These are phyloP conservation scores for Neodiprion lecontei DNA, from an alignment of 1,140 invertebrate genomes.

Conservation along the genomic window DNA sequence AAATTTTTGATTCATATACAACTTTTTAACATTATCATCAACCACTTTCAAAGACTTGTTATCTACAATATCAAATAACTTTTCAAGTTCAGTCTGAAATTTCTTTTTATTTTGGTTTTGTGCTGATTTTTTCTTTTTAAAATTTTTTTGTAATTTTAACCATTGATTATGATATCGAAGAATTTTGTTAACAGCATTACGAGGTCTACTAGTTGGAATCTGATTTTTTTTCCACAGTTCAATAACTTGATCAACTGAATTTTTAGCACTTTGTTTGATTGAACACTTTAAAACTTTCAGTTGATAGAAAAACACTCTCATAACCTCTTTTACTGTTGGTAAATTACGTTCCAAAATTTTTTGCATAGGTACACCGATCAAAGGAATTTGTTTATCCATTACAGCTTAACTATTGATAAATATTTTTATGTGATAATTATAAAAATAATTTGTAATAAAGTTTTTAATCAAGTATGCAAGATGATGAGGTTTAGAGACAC, in stretches of 20 bases:
- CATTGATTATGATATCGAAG: conserved; percentile 18
- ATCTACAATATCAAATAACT: conserved; percentile 2
- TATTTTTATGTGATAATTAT: no score
- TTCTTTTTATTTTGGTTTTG: conserved; percentile 13
- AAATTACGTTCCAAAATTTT: neutral
- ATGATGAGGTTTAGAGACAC: no score
- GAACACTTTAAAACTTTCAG: conserved; percentile 16
- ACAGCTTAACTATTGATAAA: no score
- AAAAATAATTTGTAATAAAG: no score
- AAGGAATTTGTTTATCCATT: conserved; percentile 6
- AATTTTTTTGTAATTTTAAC: conserved; percentile 20
- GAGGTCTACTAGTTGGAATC: conserved; percentile 11
- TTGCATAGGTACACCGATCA: conserved; percentile 8
- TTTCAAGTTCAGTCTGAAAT: no score
- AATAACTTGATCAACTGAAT: neutral
- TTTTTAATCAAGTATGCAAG: no score
- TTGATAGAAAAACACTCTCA: conserved; percentile 19
- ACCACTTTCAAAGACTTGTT: conserved; percentile 14
- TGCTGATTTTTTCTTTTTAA: conserved; percentile 15
- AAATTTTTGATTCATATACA: conserved; percentile 18
- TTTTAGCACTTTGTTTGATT: conserved; percentile 21
- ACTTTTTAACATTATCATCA: conserved; percentile 13
- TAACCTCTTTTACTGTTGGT: conserved; percentile 21
- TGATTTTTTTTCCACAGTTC: neutral
- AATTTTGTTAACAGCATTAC: conserved; percentile 17